Percentiles rank a stretch among this genome's conserved stretches.
Evolutionary conservation across 2,888 invertebrate genomes (phyloP).

Genomic region (Piscicola geometra): DNA sequence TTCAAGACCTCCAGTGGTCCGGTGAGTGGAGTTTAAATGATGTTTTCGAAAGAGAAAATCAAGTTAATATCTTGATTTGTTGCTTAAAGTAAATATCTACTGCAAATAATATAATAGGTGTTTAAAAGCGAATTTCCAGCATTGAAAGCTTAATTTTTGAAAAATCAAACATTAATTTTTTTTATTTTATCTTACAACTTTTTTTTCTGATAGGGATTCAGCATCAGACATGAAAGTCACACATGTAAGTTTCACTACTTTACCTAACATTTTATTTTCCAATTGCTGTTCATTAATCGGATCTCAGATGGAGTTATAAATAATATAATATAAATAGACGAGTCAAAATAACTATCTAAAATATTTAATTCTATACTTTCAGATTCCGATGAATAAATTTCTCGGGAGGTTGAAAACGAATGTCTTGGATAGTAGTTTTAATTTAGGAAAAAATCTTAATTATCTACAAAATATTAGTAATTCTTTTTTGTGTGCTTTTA

Average conservation of each 20-base stretch:
- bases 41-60: too few relatives aligned
- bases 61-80: too few relatives aligned
- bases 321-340: not conserved
- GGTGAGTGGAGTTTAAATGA: conserved; percentile 9
- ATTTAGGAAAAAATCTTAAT: too few relatives aligned
- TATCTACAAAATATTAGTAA: too few relatives aligned
- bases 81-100: too few relatives aligned
- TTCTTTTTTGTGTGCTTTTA: too few relatives aligned
- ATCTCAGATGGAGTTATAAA: not conserved
- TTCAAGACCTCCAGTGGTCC: not conserved
- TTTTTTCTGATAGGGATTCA: not conserved
- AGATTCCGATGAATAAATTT: conserved; percentile 6
- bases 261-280: not conserved
- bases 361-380: not conserved
- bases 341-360: not conserved
- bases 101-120: too few relatives aligned
- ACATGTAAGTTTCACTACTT: conserved; percentile 1
- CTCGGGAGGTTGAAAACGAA: not conserved
- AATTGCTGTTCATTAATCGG: not conserved
- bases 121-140: too few relatives aligned
- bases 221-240: conserved; percentile 16
- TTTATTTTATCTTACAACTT: too few relatives aligned
- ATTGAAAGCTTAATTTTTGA: too few relatives aligned
- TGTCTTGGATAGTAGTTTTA: too few relatives aligned
- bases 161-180: too few relatives aligned